Evolutionary conservation across 2,113 vertebrate species (phyloP).

Genomic region (Protomyctophum bolini): DNA sequence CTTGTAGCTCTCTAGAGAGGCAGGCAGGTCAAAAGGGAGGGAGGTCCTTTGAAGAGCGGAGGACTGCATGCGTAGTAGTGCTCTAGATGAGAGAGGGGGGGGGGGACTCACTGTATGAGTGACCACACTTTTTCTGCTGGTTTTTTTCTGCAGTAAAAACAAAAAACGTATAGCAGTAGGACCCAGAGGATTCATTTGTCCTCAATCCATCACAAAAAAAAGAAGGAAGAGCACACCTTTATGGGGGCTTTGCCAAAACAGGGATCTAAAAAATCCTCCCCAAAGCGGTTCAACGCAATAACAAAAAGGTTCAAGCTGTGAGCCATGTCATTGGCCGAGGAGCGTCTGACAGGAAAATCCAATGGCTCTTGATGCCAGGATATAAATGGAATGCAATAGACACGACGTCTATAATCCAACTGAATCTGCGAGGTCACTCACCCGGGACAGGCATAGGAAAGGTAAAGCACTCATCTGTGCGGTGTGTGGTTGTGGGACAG

Average conservation of each 20-base stretch:
- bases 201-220: slow-evolving; percentile 14
- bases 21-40: slow-evolving; percentile 30
- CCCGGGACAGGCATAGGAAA: background rate
- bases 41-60: slow-evolving; percentile 29
- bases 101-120: slow-evolving; percentile 15
- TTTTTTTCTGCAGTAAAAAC: slow-evolving; percentile 10
- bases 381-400: slow-evolving; percentile 72
- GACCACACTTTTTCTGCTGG: slow-evolving; percentile 11
- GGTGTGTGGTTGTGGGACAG: slow-evolving; percentile 18
- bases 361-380: slow-evolving; percentile 66
- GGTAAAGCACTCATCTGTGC: slow-evolving; percentile 11
- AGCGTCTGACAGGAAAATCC: slow-evolving; percentile 72
- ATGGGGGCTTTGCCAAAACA: slow-evolving; percentile 50
- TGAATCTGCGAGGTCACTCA: background rate
- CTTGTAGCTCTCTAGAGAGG: slow-evolving; percentile 42
- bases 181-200: slow-evolving; percentile 70
- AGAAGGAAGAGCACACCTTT: slow-evolving; percentile 67
- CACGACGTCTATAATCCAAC: slow-evolving; percentile 33
- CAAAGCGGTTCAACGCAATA: slow-evolving; percentile 58
- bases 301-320: slow-evolving; percentile 56
- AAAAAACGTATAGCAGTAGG: slow-evolving; percentile 69
- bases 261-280: slow-evolving; percentile 45
- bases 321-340: slow-evolving; percentile 71
- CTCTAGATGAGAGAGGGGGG: slow-evolving; percentile 15
- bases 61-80: slow-evolving; percentile 5